Base-by-base conservation (phyloP, 2,888 invertebrate species). In the Drosophila pseudotakahashii region DNA sequence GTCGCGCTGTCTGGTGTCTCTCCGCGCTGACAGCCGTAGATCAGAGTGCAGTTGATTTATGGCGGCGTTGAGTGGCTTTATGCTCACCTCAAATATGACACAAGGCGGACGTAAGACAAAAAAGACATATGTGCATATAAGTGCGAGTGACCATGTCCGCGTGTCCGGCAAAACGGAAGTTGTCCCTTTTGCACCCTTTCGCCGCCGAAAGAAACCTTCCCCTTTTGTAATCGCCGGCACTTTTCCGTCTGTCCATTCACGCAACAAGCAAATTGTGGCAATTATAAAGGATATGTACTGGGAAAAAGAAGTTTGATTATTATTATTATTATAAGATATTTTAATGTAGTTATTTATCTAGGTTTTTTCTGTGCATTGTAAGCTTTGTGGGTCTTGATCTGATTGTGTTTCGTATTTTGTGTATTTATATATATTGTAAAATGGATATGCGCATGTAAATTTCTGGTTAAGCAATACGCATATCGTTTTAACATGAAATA, bases 181-280 rank as follows among this genome's bases (percentile, higher is more conserved):
- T 68, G 66, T 73, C 71, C 47, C 75, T 71, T 77, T 77, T 77
- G 67, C 71, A 64, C 75, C 74, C 77, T 64, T 73, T 61, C 30
- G 36, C 11, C 16, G 39, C 9, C 23, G 19, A 42, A 10, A 9
- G 53, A 54, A 66, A 30, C 16, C 48, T 45, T 54, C 47, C 69
- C 48, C 69, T 11, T 41, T 57, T 62, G 51, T 53, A 60, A 52
- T 42, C 52, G 42, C 75, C 50, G 53, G 23, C 39, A 58, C 73
- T 52, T 47, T 50, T 51, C 48, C 57, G 55, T 69, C 54, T 76
- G 84, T 77, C 72, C 76, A 75, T 77, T 88, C 89, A 85, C 74
- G 79, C 89, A 89, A 80, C 81, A 88, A 84, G 88, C 89, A 88
- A 89, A 89, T 86, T 86, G 83, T 89, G 89, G 89, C 89, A 89